These are phyloP conservation scores for Scaeva pyrastri DNA, from an alignment of 2,888 invertebrate genomes.

Conservation along the genomic window DNA sequence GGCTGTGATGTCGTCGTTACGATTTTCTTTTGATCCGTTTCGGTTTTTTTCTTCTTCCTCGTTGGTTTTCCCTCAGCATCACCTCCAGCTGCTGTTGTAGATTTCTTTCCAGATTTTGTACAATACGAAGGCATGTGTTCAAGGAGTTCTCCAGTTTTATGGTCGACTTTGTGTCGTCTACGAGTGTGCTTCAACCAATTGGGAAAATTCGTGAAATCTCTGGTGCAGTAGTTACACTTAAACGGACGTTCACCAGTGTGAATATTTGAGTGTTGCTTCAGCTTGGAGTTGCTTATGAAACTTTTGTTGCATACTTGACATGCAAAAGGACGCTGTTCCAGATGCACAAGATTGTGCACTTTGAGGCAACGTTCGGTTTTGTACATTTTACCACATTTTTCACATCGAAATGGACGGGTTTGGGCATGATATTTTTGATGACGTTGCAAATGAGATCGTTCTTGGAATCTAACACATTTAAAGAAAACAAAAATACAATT, in stretches of 20 bases:
- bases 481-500: slow-evolving; percentile 27
- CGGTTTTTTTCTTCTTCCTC: slow-evolving; percentile 73
- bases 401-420: slow-evolving; percentile 83
- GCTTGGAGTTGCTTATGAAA: slow-evolving; percentile 86
- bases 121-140: slow-evolving; percentile 83
- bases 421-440: slow-evolving; percentile 84
- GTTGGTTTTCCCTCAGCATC: slow-evolving; percentile 61
- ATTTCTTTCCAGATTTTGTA: slow-evolving; percentile 80
- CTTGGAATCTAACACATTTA: slow-evolving; percentile 80
- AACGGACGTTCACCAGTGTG: slow-evolving; percentile 86
- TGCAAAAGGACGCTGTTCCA: slow-evolving; percentile 85
- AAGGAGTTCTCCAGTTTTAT: slow-evolving; percentile 83
- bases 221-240: slow-evolving; percentile 86
- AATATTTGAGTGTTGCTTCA: slow-evolving; percentile 86
- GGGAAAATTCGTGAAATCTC: slow-evolving; percentile 86
- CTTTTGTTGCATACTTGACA: slow-evolving; percentile 86
- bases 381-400: slow-evolving; percentile 84
- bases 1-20: slow-evolving; percentile 24
- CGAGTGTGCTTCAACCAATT: slow-evolving; percentile 87
- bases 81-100: slow-evolving; percentile 77
- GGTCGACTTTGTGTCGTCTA: slow-evolving; percentile 85
- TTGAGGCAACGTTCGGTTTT: slow-evolving; percentile 86
- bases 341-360: slow-evolving; percentile 85
- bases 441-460: slow-evolving; percentile 83
- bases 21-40: slow-evolving; percentile 32